phyloP scores from a whole-genome alignment of 2,888 invertebrate species.

The Acronicta leporina region DNA sequence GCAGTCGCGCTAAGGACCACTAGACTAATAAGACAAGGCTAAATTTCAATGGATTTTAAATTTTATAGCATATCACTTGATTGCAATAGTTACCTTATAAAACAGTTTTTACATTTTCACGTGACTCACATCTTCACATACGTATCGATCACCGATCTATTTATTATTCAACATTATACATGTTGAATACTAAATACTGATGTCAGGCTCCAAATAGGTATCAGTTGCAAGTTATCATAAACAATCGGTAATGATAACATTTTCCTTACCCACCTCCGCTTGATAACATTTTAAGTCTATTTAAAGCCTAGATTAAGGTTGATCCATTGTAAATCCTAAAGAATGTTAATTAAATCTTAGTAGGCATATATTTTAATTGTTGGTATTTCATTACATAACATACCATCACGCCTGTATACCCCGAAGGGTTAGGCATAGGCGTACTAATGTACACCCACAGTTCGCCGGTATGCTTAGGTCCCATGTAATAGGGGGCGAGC shows the following conservation, averaged over 20 bases:
- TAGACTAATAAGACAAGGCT: too few species aligned
- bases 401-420: too few species aligned
- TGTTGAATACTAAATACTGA: constrained; percentile 48
- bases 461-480: too few species aligned
- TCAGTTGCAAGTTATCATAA: constrained; percentile 6
- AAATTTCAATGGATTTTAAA: too few species aligned
- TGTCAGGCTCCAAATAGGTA: constrained; percentile 23
- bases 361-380: neutral
- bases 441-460: too few species aligned
- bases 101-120: constrained; percentile 5
- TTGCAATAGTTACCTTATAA: too few species aligned
- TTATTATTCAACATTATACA: constrained; percentile 41
- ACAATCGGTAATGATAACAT: constrained; percentile 19
- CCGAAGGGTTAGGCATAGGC: too few species aligned
- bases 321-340: constrained; percentile 10
- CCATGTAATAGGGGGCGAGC: too few species aligned
- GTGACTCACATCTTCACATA: constrained; percentile 2
- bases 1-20: too few species aligned
- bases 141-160: constrained; percentile 35
- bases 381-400: neutral
- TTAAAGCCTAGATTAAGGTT: constrained; percentile 9
- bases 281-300: constrained; percentile 22
- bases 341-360: neutral
- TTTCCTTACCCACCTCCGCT: constrained; percentile 5
- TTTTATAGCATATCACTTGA: neutral